Base-by-base conservation (phyloP, 2,888 invertebrate genomes). In the Ophion ellenae region DNA sequence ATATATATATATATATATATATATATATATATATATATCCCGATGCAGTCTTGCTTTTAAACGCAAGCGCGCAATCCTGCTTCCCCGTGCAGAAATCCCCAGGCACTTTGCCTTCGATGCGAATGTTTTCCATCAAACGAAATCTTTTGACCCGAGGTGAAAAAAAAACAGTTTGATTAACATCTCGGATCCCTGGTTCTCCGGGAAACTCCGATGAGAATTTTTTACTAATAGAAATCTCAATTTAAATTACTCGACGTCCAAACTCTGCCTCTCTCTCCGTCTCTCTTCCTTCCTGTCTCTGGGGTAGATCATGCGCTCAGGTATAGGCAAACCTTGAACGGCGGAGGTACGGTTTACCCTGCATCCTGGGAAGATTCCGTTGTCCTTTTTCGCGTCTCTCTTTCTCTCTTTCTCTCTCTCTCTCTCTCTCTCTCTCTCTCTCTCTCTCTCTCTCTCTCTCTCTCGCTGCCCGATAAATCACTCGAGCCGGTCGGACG, bases 401-500 rank as follows among this genome's bases (percentile, higher is more conserved):
- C 36, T 61, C 40, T 24, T 1, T 24, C 24, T 24, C 24, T 24
- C 24, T 24, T 1, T 24, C 24, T 24, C 24, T 24, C 14, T 36
- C 36, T 61, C 40, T 47, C 53, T 2, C 6, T 9, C 32, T 47
- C n/a, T 36, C 32, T 24, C n/a, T 40, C 45, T 11, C 17, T 70
- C 4, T 14, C 63, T 47, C 70, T 28, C n/a, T 78, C 73, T 69
- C 47, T 14, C 63, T 59, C 59, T 75, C 45, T 40, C 11, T 69
- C 57, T 40, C n/a, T 28, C 40, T 59, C 71, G 71, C 53, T 24
- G 14, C 45, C 76, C 88, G 87, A 88, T 91, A 91, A 92, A 92
- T 92, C 90, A 91, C 90, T 90, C 90, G 90, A 88, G 84, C 64
- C 77, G 66, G 77, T 64, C 24, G 67, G 67, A 40, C 61, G 82